Evolutionary conservation across 2,113 vertebrate species (phyloP).

Genomic region (Sitta europaea): DNA sequence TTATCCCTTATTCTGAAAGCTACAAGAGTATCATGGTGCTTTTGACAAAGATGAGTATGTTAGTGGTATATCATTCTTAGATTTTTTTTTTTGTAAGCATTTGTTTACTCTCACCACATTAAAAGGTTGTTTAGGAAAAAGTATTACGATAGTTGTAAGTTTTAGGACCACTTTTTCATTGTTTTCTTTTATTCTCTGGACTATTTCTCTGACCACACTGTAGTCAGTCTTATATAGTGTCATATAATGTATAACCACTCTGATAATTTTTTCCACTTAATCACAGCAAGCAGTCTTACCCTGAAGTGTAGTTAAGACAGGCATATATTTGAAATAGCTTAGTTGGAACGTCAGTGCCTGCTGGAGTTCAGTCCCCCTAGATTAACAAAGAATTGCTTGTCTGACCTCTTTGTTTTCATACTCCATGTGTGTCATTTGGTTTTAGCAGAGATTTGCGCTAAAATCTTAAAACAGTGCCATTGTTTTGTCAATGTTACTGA

Average conservation of each 20-base stretch:
- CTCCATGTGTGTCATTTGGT: background rate
- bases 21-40: background rate
- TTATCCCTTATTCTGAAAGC: background rate
- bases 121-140: background rate
- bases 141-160: background rate
- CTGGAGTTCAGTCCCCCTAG: conserved; percentile 22
- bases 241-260: background rate
- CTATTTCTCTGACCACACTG: background rate
- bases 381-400: conserved; percentile 25
- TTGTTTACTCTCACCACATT: background rate
- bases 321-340: conserved; percentile 30
- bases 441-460: background rate
- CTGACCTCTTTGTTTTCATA: conserved; percentile 4
- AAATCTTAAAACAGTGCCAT: background rate
- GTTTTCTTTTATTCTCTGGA: background rate
- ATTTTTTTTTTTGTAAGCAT: background rate
- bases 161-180: background rate
- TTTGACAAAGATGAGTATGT: background rate
- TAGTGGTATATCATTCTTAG: background rate
- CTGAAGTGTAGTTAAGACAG: conserved; percentile 40
- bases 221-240: background rate
- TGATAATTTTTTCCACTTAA: conserved; percentile 28
- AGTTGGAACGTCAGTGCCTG: conserved; percentile 26
- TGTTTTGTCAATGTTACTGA: background rate
- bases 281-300: conserved; percentile 42